Base-by-base conservation (phyloP, 1,140 invertebrate genomes). In the Atta colombica region DNA sequence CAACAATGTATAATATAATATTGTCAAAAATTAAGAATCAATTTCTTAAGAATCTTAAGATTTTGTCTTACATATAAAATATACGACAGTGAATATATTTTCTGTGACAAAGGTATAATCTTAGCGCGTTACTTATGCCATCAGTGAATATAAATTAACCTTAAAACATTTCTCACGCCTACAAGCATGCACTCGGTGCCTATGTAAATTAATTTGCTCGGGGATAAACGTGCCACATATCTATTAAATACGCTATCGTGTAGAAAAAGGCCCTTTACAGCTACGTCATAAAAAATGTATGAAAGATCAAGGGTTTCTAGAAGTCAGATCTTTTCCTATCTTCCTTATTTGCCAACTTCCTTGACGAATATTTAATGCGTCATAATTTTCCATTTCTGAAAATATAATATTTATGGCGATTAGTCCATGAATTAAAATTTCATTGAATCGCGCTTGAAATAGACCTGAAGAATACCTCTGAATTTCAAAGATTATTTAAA, bases 181-280 rank as follows among this genome's bases (percentile, higher is more conserved):
- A 18, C 61, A 35, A 78, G 12, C 61, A 28, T 21, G 61, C 61
- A 35, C 61, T 80, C 8, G 51, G 8, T 18, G 55, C 1, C n/a
- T 31, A 80, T 69, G 77, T 80, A 80, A 69, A 80, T 80, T 80
- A 68, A 80, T n/a, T 7, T 21, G 18, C 39, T 80, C 49, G 61
- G 55, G 18, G 63, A 80, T 69, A 80, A 80, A 80, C 28, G 28
- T 68, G 39, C 7, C 45, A 78, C 28, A 78, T 28, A 80, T 16
- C 45, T 53, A 21, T 80, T 80, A 80, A 80, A 80, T 80, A 25
- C n/a, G n/a, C 51, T 68, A 55, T 80, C 39, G 25, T 28, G 18
- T 35, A 80, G n/a, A 80, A 31, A 49, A 68, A 45, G 25, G 3
- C 3, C 35, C 8, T 5, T 35, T 60, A 6, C 74, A 45, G n/a